Base-by-base conservation (phyloP, 2,797 vertebrate species). In the Pseudomugil tenellus region DNA sequence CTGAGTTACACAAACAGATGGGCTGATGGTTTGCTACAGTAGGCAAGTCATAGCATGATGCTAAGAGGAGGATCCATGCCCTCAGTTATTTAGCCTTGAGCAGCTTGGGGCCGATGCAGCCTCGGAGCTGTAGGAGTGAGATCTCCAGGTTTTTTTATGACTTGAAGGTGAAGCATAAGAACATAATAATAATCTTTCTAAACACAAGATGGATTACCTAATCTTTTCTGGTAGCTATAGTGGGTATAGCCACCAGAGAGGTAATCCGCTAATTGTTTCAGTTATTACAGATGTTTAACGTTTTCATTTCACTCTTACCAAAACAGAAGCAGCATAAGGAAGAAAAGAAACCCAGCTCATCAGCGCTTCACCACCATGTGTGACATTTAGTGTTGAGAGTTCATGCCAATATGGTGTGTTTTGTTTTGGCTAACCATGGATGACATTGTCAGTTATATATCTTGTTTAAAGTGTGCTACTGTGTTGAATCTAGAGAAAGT, bases 1-100 rank as follows among this genome's bases (percentile, higher is more conserved):
- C 88, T 84, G 75, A 73, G 76, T 87, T 83, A 72, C 76, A 63
- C 80, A 84, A 87, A 89, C 80, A 85, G 74, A 88, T 83, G 79
- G 83, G 79, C 72, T 69, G 61, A 85, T 80, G 79, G 71, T 84
- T 83, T 83, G 62, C 73, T 74, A 69, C 51, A 79, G 77, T 67
- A 81, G 69, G 67, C 52, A 43, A 88, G 70, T 81, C 75, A 60
- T 46, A 77, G 57, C 31, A 35, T 63, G 71, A 73, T 72, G 49
- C 66, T 67, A 16, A 35, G 57, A 72, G 77, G 54, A 66, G 7
- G 29, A 52, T 72, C 39, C 26, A 70, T 67, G 41, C 63, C 62
- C 46, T 68, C 29, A 29, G n/a, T 74, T n/a, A 14, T 37, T 58
- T 41, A 77, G 57, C 70, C 46, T 52, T 67, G 57, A 65, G 64